These are phyloP conservation scores for Ceratosolen solmsi DNA, from an alignment of 1,140 invertebrate species.

Conservation along the genomic window DNA sequence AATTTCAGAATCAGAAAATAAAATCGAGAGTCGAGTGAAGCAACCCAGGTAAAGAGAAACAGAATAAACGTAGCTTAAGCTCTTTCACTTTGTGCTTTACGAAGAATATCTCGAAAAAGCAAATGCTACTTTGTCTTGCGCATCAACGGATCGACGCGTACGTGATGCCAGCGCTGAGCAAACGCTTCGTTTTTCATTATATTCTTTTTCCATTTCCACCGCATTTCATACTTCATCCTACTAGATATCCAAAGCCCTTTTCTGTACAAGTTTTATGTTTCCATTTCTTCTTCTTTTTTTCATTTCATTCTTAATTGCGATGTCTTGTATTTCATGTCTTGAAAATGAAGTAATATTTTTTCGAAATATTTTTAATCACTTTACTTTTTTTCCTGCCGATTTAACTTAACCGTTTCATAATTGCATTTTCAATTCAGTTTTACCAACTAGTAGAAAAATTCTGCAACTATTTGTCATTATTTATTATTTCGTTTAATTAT, in stretches of 20 bases:
- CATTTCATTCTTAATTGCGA: background rate
- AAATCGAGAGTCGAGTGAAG: background rate
- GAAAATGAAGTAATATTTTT: background rate
- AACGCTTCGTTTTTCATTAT: slow-evolving; percentile 30
- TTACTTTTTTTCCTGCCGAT: background rate
- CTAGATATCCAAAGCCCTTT: background rate
- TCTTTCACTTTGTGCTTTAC: slow-evolving; percentile 14
- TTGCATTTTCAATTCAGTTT: too few species aligned
- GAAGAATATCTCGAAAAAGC: slow-evolving; percentile 3
- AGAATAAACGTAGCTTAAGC: background rate
- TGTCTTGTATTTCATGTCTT: background rate
- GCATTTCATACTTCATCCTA: background rate
- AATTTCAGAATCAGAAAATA: background rate
- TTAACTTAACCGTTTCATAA: background rate
- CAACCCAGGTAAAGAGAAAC: background rate
- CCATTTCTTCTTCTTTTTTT: background rate
- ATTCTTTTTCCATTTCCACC: background rate
- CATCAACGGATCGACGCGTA: slow-evolving; percentile 11
- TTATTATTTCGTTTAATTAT: too few species aligned
- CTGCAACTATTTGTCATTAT: too few species aligned
- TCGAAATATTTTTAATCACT: background rate
- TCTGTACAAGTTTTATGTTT: background rate
- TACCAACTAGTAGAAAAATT: too few species aligned
- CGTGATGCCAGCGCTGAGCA: background rate
- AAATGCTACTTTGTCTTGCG: background rate